Percentiles rank a stretch among this genome's conserved stretches.
Conservation (phyloP, 2,113 vertebrate genomes). For the Hemibagrus wyckioides region DNA sequence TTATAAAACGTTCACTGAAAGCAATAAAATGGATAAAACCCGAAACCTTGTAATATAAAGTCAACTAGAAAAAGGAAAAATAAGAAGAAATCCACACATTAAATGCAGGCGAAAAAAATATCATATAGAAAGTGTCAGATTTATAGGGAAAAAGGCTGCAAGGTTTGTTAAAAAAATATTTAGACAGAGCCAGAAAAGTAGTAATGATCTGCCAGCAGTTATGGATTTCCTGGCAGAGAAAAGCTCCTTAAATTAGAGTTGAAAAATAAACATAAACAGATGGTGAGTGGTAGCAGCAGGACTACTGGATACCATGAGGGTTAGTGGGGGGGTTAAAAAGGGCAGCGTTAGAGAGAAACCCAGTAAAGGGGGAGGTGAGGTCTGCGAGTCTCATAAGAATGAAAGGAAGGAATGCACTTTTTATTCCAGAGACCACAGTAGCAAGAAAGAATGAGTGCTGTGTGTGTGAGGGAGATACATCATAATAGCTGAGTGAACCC, state of each 20-base stretch:
- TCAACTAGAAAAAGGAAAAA: background rate
- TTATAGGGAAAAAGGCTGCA: background rate
- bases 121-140: constrained; percentile 1
- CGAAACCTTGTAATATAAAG: constrained; percentile 5
- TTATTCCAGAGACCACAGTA: constrained; percentile 25
- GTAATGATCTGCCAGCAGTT: constrained; percentile 34
- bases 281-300: constrained; percentile 52
- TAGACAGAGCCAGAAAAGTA: constrained; percentile 24
- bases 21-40: constrained; percentile 43
- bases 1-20: constrained; percentile 42
- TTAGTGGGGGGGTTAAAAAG: constrained; percentile 49
- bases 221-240: constrained; percentile 53
- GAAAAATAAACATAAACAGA: constrained; percentile 51
- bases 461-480: constrained; percentile 7
- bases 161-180: constrained; percentile 24
- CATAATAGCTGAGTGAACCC: background rate
- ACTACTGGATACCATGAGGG: constrained; percentile 55
- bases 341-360: constrained; percentile 53
- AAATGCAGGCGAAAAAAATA: constrained; percentile 48
- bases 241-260: constrained; percentile 40
- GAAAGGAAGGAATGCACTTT: constrained; percentile 67
- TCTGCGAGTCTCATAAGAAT: constrained; percentile 65
- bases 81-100: constrained; percentile 19
- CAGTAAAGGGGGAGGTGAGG: constrained; percentile 46
- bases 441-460: constrained; percentile 12